A percentile compares a stretch with the other conserved stretches of the same genome.
Conservation (phyloP, 1,140 invertebrate species). For the Sarcophaga peregrina region DNA sequence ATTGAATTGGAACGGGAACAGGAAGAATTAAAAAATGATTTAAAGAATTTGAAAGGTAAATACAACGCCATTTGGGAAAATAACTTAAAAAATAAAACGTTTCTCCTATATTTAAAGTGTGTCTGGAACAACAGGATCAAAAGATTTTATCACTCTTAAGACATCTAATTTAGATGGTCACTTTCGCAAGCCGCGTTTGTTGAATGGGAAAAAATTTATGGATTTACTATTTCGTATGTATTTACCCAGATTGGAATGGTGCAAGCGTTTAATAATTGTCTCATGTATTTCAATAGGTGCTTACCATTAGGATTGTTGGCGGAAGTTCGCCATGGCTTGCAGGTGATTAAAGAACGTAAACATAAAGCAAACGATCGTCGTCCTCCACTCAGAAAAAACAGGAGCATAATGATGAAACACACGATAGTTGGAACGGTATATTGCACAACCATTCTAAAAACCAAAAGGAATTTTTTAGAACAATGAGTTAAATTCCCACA, state of each 20-base stretch:
- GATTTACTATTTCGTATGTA: conserved; percentile 14
- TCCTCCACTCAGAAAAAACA: neutral
- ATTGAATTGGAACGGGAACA: neutral
- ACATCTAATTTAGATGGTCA: too few relatives aligned
- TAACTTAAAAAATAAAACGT: neutral
- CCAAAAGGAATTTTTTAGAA: neutral
- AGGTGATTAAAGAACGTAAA: conserved; percentile 2
- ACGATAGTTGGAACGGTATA: neutral
- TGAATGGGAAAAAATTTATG: neutral
- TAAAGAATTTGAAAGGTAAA: neutral
- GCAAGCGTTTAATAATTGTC: neutral
- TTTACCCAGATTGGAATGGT: neutral
- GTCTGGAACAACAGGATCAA: neutral
- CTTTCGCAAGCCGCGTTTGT: neutral
- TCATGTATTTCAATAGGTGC: neutral
- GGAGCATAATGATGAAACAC: neutral
- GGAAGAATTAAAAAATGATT: neutral
- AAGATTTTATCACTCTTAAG: neutral
- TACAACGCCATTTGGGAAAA: neutral
- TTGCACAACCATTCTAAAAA: neutral
- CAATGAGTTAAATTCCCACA: too few relatives aligned
- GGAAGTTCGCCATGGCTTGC: neutral
- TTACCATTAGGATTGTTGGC: neutral
- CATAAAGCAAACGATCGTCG: neutral
- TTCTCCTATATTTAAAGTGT: neutral